Conservation (phyloP, 2,888 invertebrate species). For the Pyrgus malvae region DNA sequence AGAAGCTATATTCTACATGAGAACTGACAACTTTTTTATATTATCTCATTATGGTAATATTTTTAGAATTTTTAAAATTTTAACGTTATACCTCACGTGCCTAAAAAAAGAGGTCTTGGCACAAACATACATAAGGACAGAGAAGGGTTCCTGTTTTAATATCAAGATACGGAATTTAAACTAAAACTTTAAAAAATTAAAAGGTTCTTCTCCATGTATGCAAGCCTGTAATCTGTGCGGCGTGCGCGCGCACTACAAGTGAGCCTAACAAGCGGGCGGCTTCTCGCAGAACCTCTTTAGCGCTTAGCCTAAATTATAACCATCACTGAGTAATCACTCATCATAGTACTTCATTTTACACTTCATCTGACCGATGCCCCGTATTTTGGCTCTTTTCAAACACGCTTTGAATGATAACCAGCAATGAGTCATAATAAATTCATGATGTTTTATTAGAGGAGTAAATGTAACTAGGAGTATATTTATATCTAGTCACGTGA, state of each 20-base stretch:
- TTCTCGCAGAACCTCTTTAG: constrained; percentile 61
- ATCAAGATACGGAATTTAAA: background rate
- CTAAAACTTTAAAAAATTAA: background rate
- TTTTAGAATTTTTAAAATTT: too few species aligned
- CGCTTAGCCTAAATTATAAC: constrained; percentile 73
- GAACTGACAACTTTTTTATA: too few species aligned
- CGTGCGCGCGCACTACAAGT: constrained; percentile 74
- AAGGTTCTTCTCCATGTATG: constrained; percentile 31
- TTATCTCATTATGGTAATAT: too few species aligned
- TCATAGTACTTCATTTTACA: constrained; percentile 46
- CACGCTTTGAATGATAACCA: background rate
- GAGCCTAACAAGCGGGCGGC: constrained; percentile 73
- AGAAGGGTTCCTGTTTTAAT: too few species aligned
- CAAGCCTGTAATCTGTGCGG: constrained; percentile 46
- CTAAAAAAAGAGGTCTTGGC: too few species aligned
- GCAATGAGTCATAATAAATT: background rate
- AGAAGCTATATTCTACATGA: too few species aligned
- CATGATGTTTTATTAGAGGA: background rate
- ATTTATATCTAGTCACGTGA: background rate
- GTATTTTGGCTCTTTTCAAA: constrained; percentile 17
- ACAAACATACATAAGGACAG: too few species aligned
- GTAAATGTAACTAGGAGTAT: background rate
- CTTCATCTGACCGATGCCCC: constrained; percentile 37
- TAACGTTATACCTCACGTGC: too few species aligned
- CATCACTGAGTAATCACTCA: constrained; percentile 66